Conservation (phyloP, 2,797 vertebrate genomes). For the Sebastes reedi region DNA sequence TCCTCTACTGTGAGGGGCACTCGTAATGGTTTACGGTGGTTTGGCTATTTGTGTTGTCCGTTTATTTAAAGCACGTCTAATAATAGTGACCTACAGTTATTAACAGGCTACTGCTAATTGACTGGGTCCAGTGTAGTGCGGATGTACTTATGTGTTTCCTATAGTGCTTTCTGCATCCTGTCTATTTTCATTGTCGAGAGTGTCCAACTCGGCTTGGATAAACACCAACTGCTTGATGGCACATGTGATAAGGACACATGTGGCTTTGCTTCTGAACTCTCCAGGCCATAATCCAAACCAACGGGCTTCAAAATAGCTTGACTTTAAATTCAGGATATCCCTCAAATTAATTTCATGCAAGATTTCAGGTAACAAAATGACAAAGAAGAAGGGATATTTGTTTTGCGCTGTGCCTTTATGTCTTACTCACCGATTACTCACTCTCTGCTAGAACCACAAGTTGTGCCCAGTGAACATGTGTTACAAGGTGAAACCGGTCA, state of each 20-base stretch:
- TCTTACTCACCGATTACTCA: neutral
- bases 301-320: neutral
- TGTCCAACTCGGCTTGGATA: constrained; percentile 32
- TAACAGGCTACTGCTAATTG: constrained; percentile 28
- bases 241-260: constrained; percentile 44
- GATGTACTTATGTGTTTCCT: constrained; percentile 47
- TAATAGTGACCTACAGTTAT: constrained; percentile 27
- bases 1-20: neutral
- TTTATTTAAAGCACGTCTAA: neutral
- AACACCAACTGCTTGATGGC: constrained; percentile 43
- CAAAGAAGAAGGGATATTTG: neutral
- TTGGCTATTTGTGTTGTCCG: neutral
- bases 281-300: neutral
- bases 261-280: neutral
- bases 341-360: neutral
- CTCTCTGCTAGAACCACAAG: neutral
- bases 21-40: neutral
- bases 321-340: neutral
- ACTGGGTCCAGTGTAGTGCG: constrained; percentile 8
- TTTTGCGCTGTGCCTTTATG: neutral
- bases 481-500: constrained; percentile 54
- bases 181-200: constrained; percentile 33
- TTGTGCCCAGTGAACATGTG: constrained; percentile 55
- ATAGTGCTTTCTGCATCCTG: constrained; percentile 55
- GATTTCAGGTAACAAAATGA: neutral